These are phyloP conservation scores for Lepisosteus osseus DNA, from an alignment of 2,113 vertebrate genomes.

Conservation along the genomic window DNA sequence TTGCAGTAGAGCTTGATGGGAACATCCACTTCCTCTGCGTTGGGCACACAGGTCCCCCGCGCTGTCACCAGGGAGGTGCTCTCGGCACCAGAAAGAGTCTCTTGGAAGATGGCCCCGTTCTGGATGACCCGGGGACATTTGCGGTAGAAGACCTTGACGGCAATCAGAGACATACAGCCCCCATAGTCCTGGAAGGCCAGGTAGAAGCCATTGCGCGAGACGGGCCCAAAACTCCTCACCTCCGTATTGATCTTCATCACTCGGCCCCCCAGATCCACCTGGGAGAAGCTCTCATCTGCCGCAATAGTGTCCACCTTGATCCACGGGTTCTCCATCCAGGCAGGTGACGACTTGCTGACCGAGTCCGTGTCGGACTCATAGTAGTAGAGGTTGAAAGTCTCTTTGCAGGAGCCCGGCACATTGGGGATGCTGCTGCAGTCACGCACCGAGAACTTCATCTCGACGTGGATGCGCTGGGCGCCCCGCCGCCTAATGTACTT, in stretches of 20 bases:
- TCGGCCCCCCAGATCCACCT: conserved; percentile 87
- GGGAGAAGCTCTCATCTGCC: conserved; percentile 91
- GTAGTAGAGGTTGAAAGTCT: conserved; percentile 96
- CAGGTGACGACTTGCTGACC: conserved; percentile 77
- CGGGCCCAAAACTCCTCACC: conserved; percentile 89
- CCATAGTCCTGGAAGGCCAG: conserved; percentile 96
- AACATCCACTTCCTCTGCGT: conserved; percentile 91
- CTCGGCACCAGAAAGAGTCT: conserved; percentile 93
- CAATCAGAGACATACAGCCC: conserved; percentile 93
- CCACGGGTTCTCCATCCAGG: conserved; percentile 97
- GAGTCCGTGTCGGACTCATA: conserved; percentile 84
- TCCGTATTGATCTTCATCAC: conserved; percentile 97
- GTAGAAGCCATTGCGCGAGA: conserved; percentile 88
- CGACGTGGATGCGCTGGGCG: conserved; percentile 90
- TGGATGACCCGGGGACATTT: conserved; percentile 84
- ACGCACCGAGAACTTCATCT: conserved; percentile 95
- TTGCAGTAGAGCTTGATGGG: conserved; percentile 97
- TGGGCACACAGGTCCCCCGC: conserved; percentile 82
- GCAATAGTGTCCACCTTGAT: conserved; percentile 95
- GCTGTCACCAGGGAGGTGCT: conserved; percentile 91
- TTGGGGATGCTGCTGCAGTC: conserved; percentile 96
- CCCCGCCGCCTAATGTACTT: conserved; percentile 83
- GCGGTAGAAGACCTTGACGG: conserved; percentile 88
- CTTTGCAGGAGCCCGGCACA: conserved; percentile 92
- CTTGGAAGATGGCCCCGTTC: conserved; percentile 86